Evolutionary conservation across 2,888 invertebrate species (phyloP), one percentile per base, ranked within the genome.

Genomic region (Ypsolopha sequella): DNA sequence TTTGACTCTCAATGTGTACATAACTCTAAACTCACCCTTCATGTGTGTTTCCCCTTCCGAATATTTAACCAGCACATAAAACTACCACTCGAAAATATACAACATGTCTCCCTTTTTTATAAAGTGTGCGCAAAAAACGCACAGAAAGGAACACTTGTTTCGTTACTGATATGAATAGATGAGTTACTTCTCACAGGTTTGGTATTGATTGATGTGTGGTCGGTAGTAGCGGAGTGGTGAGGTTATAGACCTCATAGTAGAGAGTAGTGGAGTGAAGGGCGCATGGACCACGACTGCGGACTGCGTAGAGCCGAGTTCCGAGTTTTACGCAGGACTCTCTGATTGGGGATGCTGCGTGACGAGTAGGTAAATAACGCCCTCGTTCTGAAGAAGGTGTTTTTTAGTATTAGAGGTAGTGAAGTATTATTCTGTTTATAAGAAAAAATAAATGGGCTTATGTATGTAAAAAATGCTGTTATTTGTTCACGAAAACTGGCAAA

Each of bases 1-100:
- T 33, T 36, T 6, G 47, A 41, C 34, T 56, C 52, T 34, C 6
- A 47, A 11, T 14, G 41, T 41, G 49, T 41, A 39, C 50, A 50
- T 41, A 39, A 43, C 13, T 38, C 41, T 49, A 46, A 56, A 62
- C 82, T 84, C 73, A 85, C 85, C 84, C 82, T 85, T 85, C 85
- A 85, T 85, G 66, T 76, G 58, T 11, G 39, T 8, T 24, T 49
- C 52, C 52, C 44, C 51, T 51, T 44, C 41, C n/a, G 39, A 50
- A 35, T 45, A 41, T 51, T n/a, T 51, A 41, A 51, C 51, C 47
- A 47, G 51, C 43, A 47, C 34, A 51, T 51, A 45, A 9, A 13
- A 36, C 10, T 11, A 24, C 62, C 59, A 61, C 60, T 71, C 58
- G 65, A 70, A 73, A 73, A 64, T 65, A 70, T 66, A 67, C 66